Evolutionary conservation across 2,888 invertebrate genomes (phyloP).

Genomic region (Pheosia tremula): DNA sequence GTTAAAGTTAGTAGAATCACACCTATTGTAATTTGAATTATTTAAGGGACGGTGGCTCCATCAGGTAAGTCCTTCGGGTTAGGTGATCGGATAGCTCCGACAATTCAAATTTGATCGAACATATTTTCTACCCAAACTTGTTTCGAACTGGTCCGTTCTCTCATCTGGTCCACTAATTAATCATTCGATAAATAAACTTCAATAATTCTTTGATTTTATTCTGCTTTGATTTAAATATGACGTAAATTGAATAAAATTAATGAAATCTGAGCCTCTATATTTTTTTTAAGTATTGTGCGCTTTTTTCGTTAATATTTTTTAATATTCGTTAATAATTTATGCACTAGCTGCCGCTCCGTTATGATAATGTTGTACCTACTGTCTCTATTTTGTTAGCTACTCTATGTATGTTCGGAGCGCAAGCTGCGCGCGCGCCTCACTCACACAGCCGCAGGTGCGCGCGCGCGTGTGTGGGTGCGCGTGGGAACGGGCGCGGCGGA

Average conservation of each 20-base stretch:
- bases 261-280: too few relatives aligned
- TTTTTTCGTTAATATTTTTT: too few relatives aligned
- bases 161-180: slow-evolving; percentile 27
- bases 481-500: slow-evolving; percentile 77
- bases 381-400: slow-evolving; percentile 29
- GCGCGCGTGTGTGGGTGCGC: slow-evolving; percentile 63
- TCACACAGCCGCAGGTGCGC: slow-evolving; percentile 37
- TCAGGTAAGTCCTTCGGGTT: neutral
- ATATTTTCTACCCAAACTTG: slow-evolving; percentile 43
- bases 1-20: too few relatives aligned
- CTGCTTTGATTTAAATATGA: too few relatives aligned
- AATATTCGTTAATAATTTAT: too few relatives aligned
- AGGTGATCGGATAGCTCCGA: slow-evolving; percentile 15
- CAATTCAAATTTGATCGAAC: slow-evolving; percentile 19
- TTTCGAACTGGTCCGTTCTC: slow-evolving; percentile 14
- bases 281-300: too few relatives aligned
- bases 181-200: neutral
- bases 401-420: slow-evolving; percentile 56
- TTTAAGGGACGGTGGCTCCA: too few relatives aligned
- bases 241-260: too few relatives aligned
- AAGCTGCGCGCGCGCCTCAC: slow-evolving; percentile 69
- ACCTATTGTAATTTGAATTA: too few relatives aligned
- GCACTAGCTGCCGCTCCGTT: too few relatives aligned
- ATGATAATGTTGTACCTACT: neutral
- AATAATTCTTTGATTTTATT: too few relatives aligned